Evolutionary conservation across 2,888 invertebrate genomes (phyloP), one percentile per base, ranked within the genome.

Genomic region (Cyclophora albipunctata): DNA sequence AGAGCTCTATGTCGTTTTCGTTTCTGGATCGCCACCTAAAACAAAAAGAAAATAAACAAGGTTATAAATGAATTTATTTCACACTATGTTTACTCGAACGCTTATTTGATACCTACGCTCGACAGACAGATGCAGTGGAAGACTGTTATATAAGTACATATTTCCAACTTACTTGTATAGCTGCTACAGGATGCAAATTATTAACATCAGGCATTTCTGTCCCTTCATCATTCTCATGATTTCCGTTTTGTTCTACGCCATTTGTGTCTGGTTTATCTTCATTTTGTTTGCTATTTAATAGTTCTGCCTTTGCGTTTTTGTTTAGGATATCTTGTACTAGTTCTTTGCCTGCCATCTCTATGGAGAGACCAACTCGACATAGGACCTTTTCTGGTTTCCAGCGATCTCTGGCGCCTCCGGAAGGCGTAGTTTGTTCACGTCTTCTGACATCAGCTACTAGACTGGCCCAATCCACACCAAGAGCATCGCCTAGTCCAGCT

Each of bases 391-490:
- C 93, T 3, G 95, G 93, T 63, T 93, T 92, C 94, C 96, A 97
- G 43, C 94, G 92, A 59, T 93, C 92, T 55, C 96, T 92, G 1
- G 94, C 93, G 3, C 91, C 91, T 53, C 86, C 82, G 0, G 76
- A 75, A 1, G 82, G 90, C 4, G 90, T 87, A n/a, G 79, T 75
- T 55, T 90, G 90, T 59, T 85, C 87, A 3, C 88, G 81, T 6
- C 88, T 78, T 40, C 91, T 90, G 3, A 94, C 94, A 78, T 96
- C 95, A 3, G 94, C 94, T 0, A 96, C 94, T 45, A 98, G 88
- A 73, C 96, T 96, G 6, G 96, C 94, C 97, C 97, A 97, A 80
- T 98, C 97, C 2, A 98, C 97, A n/a, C 97, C 97, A 35, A 98
- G 83, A n/a, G 96, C 96, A 80, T 97, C 97, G 3, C 96, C 96